These are phyloP conservation scores for Muricea muricata DNA, from an alignment of 92 coral and sea anemone genomes.

Conservation along the genomic window DNA sequence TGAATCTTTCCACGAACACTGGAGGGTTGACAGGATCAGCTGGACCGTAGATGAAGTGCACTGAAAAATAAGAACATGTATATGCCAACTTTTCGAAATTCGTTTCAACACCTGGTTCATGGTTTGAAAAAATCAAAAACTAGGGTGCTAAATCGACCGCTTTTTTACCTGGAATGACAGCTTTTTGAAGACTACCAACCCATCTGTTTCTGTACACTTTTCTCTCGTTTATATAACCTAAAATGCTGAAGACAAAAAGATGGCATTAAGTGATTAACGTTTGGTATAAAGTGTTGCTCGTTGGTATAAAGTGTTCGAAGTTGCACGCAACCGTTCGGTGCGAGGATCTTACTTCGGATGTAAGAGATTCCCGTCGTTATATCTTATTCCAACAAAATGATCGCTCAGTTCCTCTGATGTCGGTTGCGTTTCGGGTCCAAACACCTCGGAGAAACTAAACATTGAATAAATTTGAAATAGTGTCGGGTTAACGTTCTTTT, in stretches of 20 bases:
- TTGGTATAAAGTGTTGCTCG: background rate
- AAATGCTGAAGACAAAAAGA: conserved; percentile 61
- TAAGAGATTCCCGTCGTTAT: conserved; percentile 86
- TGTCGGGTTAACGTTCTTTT: background rate
- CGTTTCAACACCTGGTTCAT: no score
- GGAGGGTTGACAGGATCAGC: conserved; percentile 98
- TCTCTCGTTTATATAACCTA: conserved; percentile 81
- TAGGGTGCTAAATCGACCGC: background rate
- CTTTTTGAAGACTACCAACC: conserved; percentile 82
- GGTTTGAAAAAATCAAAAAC: background rate
- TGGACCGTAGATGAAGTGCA: conserved; percentile 93
- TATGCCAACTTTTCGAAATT: no score
- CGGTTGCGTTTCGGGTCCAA: conserved; percentile 87
- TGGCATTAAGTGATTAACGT: background rate
- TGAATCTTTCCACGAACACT: conserved; percentile 75
- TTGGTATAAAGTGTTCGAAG: no score
- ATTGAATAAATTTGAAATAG: background rate
- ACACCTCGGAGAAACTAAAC: conserved; percentile 74
- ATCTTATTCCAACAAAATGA: conserved; percentile 78
- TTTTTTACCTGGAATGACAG: conserved; percentile 81
- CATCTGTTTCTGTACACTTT: conserved; percentile 77
- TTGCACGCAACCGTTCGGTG: no score
- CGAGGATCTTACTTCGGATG: conserved; percentile 67
- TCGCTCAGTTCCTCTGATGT: conserved; percentile 77
- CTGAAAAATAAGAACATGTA: conserved; percentile 49